These are phyloP conservation scores for Phaethornis superciliosus DNA, from an alignment of 2,113 vertebrate genomes.

Conservation along the genomic window DNA sequence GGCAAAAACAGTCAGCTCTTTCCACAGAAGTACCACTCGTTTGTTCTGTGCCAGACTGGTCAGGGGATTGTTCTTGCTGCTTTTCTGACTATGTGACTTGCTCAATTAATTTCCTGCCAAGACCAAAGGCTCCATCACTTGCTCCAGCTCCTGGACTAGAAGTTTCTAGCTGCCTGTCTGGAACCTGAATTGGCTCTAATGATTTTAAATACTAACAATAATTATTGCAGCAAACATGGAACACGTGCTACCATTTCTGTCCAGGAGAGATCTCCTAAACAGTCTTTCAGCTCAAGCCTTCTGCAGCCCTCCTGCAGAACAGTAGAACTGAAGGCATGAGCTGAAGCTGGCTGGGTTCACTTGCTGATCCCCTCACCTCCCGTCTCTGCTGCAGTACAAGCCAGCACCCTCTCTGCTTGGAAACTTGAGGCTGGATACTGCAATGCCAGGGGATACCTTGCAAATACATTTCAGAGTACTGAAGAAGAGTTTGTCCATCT, in stretches of 20 bases:
- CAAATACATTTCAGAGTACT: neutral
- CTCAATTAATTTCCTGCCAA: neutral
- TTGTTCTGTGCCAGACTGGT: rapidly evolving
- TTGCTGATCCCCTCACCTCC: rapidly evolving
- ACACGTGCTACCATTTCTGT: neutral
- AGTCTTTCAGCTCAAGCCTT: neutral
- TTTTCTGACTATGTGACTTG: neutral
- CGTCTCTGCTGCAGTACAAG: neutral
- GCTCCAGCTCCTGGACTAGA: neutral
- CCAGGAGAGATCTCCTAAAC: neutral
- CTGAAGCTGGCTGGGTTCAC: neutral
- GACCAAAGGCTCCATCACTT: neutral
- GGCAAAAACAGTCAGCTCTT: neutral
- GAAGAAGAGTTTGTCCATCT: neutral
- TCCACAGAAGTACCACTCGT: neutral
- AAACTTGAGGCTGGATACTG: neutral
- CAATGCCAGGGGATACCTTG: neutral
- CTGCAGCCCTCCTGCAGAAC: neutral
- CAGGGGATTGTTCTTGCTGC: neutral
- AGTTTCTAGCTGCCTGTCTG: neutral
- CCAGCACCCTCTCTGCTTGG: neutral
- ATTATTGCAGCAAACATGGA: neutral
- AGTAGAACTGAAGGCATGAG: neutral
- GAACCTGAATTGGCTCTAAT: neutral
- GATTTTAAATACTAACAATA: neutral